Base-by-base conservation (phyloP, 37 sponge, comb jelly and placozoan species). In the Lycopodina hypogea region DNA sequence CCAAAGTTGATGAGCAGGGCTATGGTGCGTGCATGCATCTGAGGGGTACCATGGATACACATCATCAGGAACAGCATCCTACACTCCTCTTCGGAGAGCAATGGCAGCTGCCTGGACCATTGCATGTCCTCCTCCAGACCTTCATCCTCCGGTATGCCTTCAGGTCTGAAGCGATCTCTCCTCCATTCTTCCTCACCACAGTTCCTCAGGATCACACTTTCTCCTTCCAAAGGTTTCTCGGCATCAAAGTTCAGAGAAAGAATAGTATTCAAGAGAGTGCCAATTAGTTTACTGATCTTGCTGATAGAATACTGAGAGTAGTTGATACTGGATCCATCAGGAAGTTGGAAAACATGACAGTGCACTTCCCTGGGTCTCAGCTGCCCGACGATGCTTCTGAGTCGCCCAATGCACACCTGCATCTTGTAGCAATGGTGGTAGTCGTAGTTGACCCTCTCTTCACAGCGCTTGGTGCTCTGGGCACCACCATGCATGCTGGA, bases 21-120 rank as follows among this genome's bases (percentile, higher is more conserved):
- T 61, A 86, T 81, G n/a, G 75, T 24, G n/a, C 90, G 32, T 3
- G 82, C 86, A 32, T 85, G 86, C 36, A 81, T n/a, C 68, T 75
- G 61, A 0, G 79, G 86, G 29, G 57, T 41, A 18, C 86, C 86
- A 35, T 90, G 77, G 40, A 90, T 68, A 71, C 90, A 90, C 28
- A 85, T 56, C 6, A 86, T 35, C 22, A 30, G 22, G 74, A 90
- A 85, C n/a, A 90, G 60, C 2, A 78, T 1, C 41, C 18, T 40
- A 57, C 86, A 90, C 42, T 82, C 82, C 19, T 75, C 82, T 50
- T 78, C 74, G 7, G 71, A 29, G 57, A 88, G 42, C 32, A 42
- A 14, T 1, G 51, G 74, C 32, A 66, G 76, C 75, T 42, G 56
- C 6, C 35, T 28, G 21, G 24, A 14, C 12, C 38, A 75, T 21